Conservation (phyloP, 2,888 invertebrate species). For the Tubiluchus corallicola region DNA sequence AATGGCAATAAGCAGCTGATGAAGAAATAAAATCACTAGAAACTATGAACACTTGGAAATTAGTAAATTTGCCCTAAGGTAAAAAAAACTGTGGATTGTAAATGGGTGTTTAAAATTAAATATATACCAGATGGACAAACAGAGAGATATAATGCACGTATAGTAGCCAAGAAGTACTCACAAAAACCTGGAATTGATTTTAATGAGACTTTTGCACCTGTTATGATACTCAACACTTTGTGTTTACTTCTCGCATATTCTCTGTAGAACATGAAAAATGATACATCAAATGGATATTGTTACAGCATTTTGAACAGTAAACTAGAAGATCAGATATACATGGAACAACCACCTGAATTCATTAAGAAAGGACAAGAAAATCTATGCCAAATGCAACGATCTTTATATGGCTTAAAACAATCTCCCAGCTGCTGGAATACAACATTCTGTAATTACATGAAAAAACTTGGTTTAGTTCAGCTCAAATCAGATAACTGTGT, state of each 20-base stretch:
- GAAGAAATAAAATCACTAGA: background rate
- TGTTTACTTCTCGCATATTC: slow-evolving; percentile 13
- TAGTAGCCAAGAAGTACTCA: slow-evolving; percentile 13
- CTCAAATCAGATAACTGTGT: slow-evolving; percentile 11
- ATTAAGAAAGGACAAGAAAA: slow-evolving; percentile 10
- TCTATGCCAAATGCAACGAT: slow-evolving; percentile 13
- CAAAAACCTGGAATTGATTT: slow-evolving; percentile 14
- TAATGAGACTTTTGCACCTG: slow-evolving; percentile 16
- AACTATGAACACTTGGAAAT: background rate
- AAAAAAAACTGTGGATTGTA: background rate
- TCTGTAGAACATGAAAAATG: slow-evolving; percentile 6
- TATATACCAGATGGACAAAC: slow-evolving; percentile 5
- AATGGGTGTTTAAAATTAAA: slow-evolving; percentile 11
- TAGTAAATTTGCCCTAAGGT: slow-evolving; percentile 4
- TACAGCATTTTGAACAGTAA: slow-evolving; percentile 15
- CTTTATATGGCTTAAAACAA: slow-evolving; percentile 14
- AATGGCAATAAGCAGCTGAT: background rate
- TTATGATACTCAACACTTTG: slow-evolving; percentile 13
- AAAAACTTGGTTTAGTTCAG: slow-evolving; percentile 11
- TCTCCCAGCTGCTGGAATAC: slow-evolving; percentile 15
- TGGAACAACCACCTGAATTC: slow-evolving; percentile 15
- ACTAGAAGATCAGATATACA: slow-evolving; percentile 14
- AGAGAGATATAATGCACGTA: slow-evolving; percentile 11
- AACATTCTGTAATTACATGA: slow-evolving; percentile 10
- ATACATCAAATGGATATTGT: slow-evolving; percentile 13